Percentiles rank a stretch among this genome's conserved stretches.
phyloP scores from a whole-genome alignment of 2,888 invertebrate genomes.

The Nephrotoma flavescens region DNA sequence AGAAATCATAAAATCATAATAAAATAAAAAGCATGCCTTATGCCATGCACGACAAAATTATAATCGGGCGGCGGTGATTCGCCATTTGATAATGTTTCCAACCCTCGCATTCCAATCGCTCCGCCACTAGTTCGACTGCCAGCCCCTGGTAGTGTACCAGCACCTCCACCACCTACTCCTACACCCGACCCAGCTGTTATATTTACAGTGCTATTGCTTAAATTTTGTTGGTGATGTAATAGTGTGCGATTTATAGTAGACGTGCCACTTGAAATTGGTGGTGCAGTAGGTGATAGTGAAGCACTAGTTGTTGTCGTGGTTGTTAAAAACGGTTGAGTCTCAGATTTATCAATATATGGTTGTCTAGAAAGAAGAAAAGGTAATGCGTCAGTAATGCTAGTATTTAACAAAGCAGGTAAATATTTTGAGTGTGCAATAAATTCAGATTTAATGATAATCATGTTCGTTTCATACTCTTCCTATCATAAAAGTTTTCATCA shows the following conservation, averaged over 20 bases:
- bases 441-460: conserved; percentile 5
- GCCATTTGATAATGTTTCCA: conserved; percentile 24
- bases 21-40: conserved; percentile 31
- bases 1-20: conserved; percentile 9
- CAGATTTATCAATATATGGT: conserved; percentile 30
- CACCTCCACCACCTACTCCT: conserved; percentile 13
- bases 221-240: conserved; percentile 27
- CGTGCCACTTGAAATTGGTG: conserved; percentile 24
- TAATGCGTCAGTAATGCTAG: not conserved
- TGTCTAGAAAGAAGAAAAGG: conserved; percentile 11
- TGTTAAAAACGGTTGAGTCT: conserved; percentile 32
- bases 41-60: conserved; percentile 36
- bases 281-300: conserved; percentile 28
- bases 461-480: not conserved
- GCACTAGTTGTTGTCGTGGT: conserved; percentile 26
- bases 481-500: conserved; percentile 3
- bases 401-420: not conserved
- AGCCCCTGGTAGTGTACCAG: conserved; percentile 6
- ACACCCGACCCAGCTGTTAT: conserved; percentile 15
- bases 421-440: not conserved
- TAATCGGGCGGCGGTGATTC: conserved; percentile 34
- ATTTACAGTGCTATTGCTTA: not conserved
- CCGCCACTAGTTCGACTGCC: conserved; percentile 13
- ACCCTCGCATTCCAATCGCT: conserved; percentile 30
- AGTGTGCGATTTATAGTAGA: conserved; percentile 29